Base-by-base conservation (phyloP, 2,113 vertebrate genomes). In the Tupaia chinensis region DNA sequence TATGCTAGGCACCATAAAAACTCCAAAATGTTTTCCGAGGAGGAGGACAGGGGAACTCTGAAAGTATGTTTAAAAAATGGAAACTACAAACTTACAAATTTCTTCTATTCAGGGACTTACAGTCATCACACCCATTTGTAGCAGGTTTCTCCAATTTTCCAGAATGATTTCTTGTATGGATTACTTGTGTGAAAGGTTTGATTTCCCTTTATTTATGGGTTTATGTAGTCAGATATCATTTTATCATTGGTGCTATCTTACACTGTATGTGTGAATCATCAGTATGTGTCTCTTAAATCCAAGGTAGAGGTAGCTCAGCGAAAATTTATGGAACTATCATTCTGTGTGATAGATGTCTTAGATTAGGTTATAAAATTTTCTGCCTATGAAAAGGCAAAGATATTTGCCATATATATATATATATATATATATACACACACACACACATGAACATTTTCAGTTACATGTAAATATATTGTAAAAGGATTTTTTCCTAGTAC, bases 281-380 rank as follows among this genome's bases (percentile, higher is more conserved):
- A 88, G 96, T 92, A 25, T 74, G 23, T 53, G 60, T 17, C 86
- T 82, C 72, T 94, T 95, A 89, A 82, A 95, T 96, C 95, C 86
- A 89, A 80, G 60, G n/a, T 58, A 70, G 54, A 91, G 86, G 20
- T 15, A 76, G 79, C 20, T n/a, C 83, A 88, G 79, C 77, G 66
- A 86, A 80, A 97, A 95, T 94, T 87, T 63, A 93, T 70, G 68
- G n/a, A 84, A 95, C 70, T 93, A 84, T 76, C 76, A 27, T 96
- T 84, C 20, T 93, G 19, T 63, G 56, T 85, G 80, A 95, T 22
- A 81, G 34, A 95, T 89, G 69, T 81, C 80, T 91, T 22, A 1
- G 65, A 68, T 88, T 63, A 81, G 66, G 44, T 82, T 77, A 92
- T 94, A 97, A 96, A 88, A 79, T 58, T 66, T 87, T 70, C 79